Evolutionary conservation across 2,888 invertebrate species (phyloP).

Genomic region (Ophion ellenae): DNA sequence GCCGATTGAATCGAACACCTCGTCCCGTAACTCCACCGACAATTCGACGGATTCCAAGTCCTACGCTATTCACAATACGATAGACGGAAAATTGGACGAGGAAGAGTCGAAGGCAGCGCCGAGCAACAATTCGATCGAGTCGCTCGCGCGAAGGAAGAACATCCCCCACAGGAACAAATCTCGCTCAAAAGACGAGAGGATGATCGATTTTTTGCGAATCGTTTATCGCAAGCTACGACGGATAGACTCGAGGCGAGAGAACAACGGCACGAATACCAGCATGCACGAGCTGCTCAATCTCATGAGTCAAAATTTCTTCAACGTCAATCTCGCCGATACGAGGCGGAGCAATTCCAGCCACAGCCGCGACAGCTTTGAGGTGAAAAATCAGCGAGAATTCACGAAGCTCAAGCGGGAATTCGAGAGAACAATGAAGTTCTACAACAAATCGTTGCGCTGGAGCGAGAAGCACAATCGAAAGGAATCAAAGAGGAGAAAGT

Average conservation of each 20-base stretch:
- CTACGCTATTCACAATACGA: slow-evolving; percentile 67
- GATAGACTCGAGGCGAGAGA: slow-evolving; percentile 78
- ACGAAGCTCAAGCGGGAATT: slow-evolving; percentile 81
- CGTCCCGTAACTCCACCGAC: slow-evolving; percentile 16
- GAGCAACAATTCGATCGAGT: slow-evolving; percentile 59
- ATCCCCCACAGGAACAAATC: slow-evolving; percentile 73
- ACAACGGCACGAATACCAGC: slow-evolving; percentile 78
- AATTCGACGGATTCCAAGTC: slow-evolving; percentile 23
- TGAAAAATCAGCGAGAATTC: slow-evolving; percentile 80
- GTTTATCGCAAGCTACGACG: slow-evolving; percentile 81
- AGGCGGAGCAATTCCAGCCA: slow-evolving; percentile 73
- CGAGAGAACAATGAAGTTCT: slow-evolving; percentile 81
- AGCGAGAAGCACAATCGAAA: slow-evolving; percentile 80
- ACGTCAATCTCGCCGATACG: slow-evolving; percentile 79
- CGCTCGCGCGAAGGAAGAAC: slow-evolving; percentile 69
- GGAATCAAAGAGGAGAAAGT: slow-evolving; percentile 73
- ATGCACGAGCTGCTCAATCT: slow-evolving; percentile 82
- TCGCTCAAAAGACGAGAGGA: slow-evolving; percentile 79
- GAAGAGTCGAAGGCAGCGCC: slow-evolving; percentile 44
- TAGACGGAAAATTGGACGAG: slow-evolving; percentile 51
- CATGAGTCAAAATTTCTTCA: slow-evolving; percentile 82
- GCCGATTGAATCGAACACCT: slow-evolving; percentile 3
- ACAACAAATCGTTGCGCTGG: slow-evolving; percentile 81
- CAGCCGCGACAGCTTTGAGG: slow-evolving; percentile 75
- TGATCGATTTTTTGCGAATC: slow-evolving; percentile 81